Conservation (phyloP, 2,888 invertebrate genomes). For the Microchrysa polita region DNA sequence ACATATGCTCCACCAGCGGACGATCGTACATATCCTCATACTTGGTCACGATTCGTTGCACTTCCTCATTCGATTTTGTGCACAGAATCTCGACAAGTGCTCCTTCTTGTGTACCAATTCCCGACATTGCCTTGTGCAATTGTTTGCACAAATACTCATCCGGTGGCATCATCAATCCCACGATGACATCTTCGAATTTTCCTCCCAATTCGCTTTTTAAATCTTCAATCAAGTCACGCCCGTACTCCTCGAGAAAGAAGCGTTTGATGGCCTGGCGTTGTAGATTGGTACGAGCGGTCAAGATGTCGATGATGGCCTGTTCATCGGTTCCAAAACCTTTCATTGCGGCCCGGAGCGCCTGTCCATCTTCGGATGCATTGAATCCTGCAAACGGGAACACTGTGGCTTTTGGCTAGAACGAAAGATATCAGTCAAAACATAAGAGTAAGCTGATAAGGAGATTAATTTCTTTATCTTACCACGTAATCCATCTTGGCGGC, state of each 20-base stretch:
- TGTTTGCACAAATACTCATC: constrained; percentile 77
- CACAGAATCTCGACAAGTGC: constrained; percentile 80
- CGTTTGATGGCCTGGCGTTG: constrained; percentile 77
- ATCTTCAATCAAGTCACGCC: constrained; percentile 71
- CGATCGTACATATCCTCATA: constrained; percentile 73
- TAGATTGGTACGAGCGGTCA: constrained; percentile 72
- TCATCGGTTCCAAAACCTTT: constrained; percentile 79
- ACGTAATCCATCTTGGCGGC: constrained; percentile 39
- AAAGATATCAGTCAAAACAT: neutral
- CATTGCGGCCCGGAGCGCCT: constrained; percentile 73
- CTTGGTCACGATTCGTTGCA: constrained; percentile 69
- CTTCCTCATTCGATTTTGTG: constrained; percentile 73
- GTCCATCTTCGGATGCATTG: constrained; percentile 72
- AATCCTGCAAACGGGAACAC: constrained; percentile 69
- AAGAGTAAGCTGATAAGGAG: neutral
- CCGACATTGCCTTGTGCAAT: constrained; percentile 77
- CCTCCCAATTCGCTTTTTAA: constrained; percentile 78
- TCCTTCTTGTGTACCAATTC: constrained; percentile 77
- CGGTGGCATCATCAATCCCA: constrained; percentile 75
- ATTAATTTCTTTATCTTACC: constrained; percentile 6
- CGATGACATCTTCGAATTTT: constrained; percentile 76
- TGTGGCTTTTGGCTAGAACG: constrained; percentile 64
- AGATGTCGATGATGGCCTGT: constrained; percentile 75
- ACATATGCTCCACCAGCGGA: constrained; percentile 76
- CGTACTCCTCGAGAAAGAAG: constrained; percentile 70